phyloP scores from a whole-genome alignment of 2,113 vertebrate species.

The Egretta garzetta region DNA sequence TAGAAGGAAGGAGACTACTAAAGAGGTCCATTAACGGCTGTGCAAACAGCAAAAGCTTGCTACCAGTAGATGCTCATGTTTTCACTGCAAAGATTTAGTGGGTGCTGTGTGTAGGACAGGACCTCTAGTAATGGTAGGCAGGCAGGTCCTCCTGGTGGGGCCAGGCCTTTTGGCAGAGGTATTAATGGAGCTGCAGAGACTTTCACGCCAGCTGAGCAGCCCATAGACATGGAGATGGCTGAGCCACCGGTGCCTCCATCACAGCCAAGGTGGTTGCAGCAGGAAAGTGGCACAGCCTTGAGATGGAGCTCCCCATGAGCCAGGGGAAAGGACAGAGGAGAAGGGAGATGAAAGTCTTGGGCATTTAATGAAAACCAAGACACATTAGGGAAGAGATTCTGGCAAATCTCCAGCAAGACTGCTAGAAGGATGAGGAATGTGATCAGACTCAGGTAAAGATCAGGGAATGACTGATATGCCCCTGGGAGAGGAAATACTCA shows the following conservation, averaged over 20 bases:
- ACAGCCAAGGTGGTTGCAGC: background rate
- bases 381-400: background rate
- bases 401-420: background rate
- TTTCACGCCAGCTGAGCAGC: background rate
- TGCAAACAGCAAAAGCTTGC: background rate
- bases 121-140: background rate
- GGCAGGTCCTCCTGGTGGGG: background rate
- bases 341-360: background rate
- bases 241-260: background rate
- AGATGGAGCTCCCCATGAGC: rapidly evolving
- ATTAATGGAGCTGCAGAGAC: background rate
- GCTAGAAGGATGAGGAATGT: background rate
- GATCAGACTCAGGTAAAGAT: background rate
- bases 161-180: background rate
- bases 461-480: background rate
- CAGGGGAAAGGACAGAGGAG: background rate
- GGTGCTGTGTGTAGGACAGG: background rate
- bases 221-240: background rate
- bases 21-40: background rate
- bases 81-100: background rate
- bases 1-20: background rate
- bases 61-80: background rate
- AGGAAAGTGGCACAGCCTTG: background rate
- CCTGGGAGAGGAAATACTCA: background rate
- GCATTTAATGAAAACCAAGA: background rate